phyloP scores from a whole-genome alignment of 2,888 invertebrate species.

The Calephelis perditalis region DNA sequence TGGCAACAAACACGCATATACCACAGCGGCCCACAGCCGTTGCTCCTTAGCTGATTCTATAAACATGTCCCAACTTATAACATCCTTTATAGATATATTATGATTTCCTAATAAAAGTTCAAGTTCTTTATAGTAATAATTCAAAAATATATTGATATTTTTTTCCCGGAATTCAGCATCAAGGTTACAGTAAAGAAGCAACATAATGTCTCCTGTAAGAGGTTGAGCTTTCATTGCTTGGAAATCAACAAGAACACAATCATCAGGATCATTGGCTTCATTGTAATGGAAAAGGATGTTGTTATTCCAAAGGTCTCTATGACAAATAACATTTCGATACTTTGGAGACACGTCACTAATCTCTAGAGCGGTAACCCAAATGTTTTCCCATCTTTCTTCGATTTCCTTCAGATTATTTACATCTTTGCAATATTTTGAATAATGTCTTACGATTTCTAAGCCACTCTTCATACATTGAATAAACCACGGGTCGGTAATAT shows the following conservation, averaged over 20 bases:
- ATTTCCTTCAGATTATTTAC: slow-evolving; percentile 37
- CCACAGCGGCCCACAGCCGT: slow-evolving; percentile 73
- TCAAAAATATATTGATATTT: slow-evolving; percentile 68
- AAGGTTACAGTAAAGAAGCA: slow-evolving; percentile 75
- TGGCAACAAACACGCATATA: slow-evolving; percentile 72
- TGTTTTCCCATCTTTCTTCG: slow-evolving; percentile 44
- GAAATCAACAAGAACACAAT: slow-evolving; percentile 83
- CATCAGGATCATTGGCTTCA: slow-evolving; percentile 55
- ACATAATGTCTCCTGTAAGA: slow-evolving; percentile 80
- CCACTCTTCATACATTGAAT: slow-evolving; percentile 55
- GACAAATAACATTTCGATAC: slow-evolving; percentile 74
- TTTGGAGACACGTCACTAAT: slow-evolving; percentile 45
- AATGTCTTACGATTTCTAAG: slow-evolving; percentile 47
- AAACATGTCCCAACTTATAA: slow-evolving; percentile 63
- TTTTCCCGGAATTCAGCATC: slow-evolving; percentile 63
- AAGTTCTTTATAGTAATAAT: slow-evolving; percentile 76
- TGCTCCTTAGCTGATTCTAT: slow-evolving; percentile 63
- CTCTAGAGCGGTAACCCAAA: slow-evolving; percentile 49
- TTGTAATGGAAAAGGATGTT: slow-evolving; percentile 78
- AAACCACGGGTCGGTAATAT: slow-evolving; percentile 47
- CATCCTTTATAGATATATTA: slow-evolving; percentile 49
- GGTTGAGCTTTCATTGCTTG: slow-evolving; percentile 82
- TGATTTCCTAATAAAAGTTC: slow-evolving; percentile 51
- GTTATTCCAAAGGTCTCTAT: slow-evolving; percentile 81
- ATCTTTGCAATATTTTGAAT: slow-evolving; percentile 48